Base-by-base conservation (phyloP, 2,113 vertebrate genomes). In the Nerophis ophidion region DNA sequence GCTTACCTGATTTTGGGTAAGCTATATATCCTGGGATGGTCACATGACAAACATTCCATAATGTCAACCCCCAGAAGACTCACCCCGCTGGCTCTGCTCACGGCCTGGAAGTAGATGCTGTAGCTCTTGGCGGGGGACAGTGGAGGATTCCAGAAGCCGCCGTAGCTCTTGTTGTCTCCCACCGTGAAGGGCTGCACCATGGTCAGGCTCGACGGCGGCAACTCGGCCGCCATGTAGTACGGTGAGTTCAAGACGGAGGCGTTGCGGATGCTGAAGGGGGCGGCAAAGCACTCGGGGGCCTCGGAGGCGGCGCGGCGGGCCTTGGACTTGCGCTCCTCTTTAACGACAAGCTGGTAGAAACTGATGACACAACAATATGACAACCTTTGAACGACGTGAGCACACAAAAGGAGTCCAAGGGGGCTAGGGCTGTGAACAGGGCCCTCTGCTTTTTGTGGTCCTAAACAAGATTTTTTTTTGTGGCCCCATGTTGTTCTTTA, bases 141-240 rank as follows among this genome's bases (percentile, higher is more conserved):
- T 0, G 96, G 96, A 11, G 95, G 93, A 1, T 99, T 99, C 95
- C 94, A 97, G 87, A 94, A 98, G 59, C 96, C 95, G 0, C 96
- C 95, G 74, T 99, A 98, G 40, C 95, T 99, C 84, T 94, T 95
- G 89, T 99, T 97, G 89, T 99, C 96, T 0, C 96, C 96, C 66
- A 99, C 93, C 0, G 95, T 98, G 83, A 99, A 99, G 0, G 94
- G 94, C 70, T 95, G 94, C 0, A 91, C 93, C 49, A 92, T 90
- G 0, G 93, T 89, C 15, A 99, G 89, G 77, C 92, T 94, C 81
- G 91, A 81, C 0, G 96, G 95, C 6, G 93, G 93, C 67, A 99
- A 73, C 48, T 98, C 95, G 0, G 96, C 96, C 0, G 96, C 96
- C 45, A 96, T 95, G 88, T 99, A 99, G 85, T 98, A 95, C 0